Conservation (phyloP, 2,797 vertebrate species). For the Sebastes nivosus region DNA sequence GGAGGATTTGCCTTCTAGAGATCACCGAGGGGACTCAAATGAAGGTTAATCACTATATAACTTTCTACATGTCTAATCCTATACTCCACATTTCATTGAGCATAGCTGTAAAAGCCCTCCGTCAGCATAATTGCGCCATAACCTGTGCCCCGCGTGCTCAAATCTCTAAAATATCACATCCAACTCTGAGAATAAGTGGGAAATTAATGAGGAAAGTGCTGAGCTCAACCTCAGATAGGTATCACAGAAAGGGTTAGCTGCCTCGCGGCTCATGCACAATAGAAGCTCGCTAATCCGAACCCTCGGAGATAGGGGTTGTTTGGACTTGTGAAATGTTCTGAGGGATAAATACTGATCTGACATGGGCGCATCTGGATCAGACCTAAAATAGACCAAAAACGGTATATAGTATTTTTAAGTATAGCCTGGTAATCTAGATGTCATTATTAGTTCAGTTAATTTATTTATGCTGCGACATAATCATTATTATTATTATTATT, state of each 20-base stretch:
- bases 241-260: constrained; percentile 67
- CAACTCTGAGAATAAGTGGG: constrained; percentile 78
- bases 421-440: neutral
- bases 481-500: neutral
- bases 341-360: constrained; percentile 49
- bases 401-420: neutral
- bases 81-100: constrained; percentile 74
- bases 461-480: neutral
- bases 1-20: constrained; percentile 67
- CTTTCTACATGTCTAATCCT: constrained; percentile 77
- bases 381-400: neutral
- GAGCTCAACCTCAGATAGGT: constrained; percentile 76
- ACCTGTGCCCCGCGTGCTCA: constrained; percentile 75
- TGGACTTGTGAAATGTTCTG: constrained; percentile 58
- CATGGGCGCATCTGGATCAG: constrained; percentile 5
- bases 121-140: constrained; percentile 79
- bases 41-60: constrained; percentile 82
- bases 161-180: constrained; percentile 83
- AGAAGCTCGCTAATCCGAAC: constrained; percentile 54
- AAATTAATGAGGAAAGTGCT: constrained; percentile 82
- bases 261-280: constrained; percentile 64
- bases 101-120: constrained; percentile 65
- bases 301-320: constrained; percentile 57
- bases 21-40: constrained; percentile 61
- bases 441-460: neutral